Conservation (phyloP, 2,797 vertebrate genomes). For the Enteromius argenteus region DNA sequence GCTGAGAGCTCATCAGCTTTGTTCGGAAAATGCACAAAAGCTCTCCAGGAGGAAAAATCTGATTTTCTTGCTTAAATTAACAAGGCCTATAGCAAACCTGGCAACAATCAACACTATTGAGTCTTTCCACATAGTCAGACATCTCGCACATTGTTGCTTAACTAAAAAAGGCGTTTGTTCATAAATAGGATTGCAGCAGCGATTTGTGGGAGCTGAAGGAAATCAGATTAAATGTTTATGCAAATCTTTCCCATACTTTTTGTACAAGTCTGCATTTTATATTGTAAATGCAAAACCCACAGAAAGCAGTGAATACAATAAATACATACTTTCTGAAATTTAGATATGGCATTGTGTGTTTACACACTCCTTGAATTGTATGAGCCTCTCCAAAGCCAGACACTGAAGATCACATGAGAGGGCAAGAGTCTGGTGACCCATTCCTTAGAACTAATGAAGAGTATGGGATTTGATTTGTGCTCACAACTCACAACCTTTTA, state of each 20-base stretch:
- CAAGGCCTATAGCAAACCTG: constrained; percentile 68
- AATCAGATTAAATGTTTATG: constrained; percentile 34
- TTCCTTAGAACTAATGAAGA: constrained; percentile 10
- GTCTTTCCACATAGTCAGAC: constrained; percentile 41
- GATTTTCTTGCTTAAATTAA: constrained; percentile 75
- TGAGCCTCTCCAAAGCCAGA: constrained; percentile 9
- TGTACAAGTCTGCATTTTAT: constrained; percentile 1
- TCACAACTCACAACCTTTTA: constrained; percentile 6
- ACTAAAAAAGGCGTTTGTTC: constrained; percentile 69
- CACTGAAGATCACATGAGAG: constrained; percentile 32
- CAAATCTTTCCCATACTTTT: constrained; percentile 34
- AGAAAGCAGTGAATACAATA: background rate
- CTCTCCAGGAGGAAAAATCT: constrained; percentile 66
- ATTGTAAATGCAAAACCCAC: background rate
- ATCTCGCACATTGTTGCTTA: constrained; percentile 48
- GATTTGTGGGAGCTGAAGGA: constrained; percentile 50
- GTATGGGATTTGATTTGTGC: constrained; percentile 23
- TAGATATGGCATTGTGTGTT: background rate
- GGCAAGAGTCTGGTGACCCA: constrained; percentile 18
- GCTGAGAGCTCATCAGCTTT: constrained; percentile 69
- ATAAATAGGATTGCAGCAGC: constrained; percentile 42
- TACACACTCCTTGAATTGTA: background rate
- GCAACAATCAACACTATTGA: constrained; percentile 73
- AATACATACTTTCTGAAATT: background rate
- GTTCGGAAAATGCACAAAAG: constrained; percentile 69